A percentile compares a stretch with the other conserved stretches of the same genome.
Evolutionary conservation across 2,113 vertebrate genomes (phyloP).

Genomic region (Percopsis transmontana): DNA sequence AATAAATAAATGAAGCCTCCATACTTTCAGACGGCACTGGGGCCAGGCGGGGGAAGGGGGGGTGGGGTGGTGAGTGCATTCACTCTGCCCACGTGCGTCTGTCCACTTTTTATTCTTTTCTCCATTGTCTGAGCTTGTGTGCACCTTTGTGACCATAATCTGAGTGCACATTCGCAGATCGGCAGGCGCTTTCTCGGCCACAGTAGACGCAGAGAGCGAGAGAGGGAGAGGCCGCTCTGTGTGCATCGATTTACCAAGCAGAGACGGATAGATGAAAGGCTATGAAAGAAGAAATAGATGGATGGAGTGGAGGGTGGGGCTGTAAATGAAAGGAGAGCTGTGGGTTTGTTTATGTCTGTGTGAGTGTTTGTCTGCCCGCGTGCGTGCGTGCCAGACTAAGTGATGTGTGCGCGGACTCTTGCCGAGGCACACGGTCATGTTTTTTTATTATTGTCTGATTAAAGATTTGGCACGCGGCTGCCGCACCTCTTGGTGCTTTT

Average conservation of each 20-base stretch:
- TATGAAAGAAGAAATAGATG: conserved; percentile 23
- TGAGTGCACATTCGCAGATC: not conserved
- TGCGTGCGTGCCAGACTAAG: conserved; percentile 12
- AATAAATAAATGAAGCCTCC: conserved; percentile 33
- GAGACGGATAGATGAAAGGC: conserved; percentile 43
- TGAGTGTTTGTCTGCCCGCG: conserved; percentile 4
- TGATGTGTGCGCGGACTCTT: conserved; percentile 46
- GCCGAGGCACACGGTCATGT: conserved; percentile 54
- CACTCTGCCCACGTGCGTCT: conserved; percentile 18
- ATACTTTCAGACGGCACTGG: conserved; percentile 42
- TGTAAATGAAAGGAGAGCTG: conserved; percentile 19
- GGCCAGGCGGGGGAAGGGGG: not conserved
- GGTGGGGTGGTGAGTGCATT: conserved; percentile 45
- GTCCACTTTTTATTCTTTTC: not conserved
- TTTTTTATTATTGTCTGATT: conserved; percentile 69
- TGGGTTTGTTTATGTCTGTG: conserved; percentile 42
- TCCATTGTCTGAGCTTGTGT: conserved; percentile 19
- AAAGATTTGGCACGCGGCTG: conserved; percentile 56
- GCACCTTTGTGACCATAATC: conserved; percentile 5
- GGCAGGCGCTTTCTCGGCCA: not conserved
- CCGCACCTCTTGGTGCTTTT: conserved; percentile 37
- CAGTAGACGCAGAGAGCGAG: not conserved
- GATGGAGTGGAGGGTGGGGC: conserved; percentile 9
- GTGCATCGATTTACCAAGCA: conserved; percentile 24
- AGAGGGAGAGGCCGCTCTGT: conserved; percentile 4